These are phyloP conservation scores for Chrysogorgia sp. DNA, from an alignment of 92 coral and sea anemone genomes.

Conservation along the genomic window DNA sequence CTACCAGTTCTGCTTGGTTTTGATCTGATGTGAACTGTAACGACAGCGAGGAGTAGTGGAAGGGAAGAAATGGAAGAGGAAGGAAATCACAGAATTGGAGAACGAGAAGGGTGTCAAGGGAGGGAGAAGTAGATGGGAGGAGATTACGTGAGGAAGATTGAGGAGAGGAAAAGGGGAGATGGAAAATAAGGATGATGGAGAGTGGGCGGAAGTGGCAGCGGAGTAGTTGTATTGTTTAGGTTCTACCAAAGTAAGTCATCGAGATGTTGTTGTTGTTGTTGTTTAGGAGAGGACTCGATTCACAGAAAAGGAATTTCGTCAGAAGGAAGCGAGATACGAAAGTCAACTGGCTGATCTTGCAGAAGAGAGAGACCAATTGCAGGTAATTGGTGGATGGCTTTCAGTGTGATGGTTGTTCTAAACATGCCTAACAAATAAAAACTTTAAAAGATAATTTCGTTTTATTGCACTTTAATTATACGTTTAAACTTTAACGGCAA, in stretches of 20 bases:
- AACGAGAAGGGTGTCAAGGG: neutral
- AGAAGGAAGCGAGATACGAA: constrained; percentile 79
- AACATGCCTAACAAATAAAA: too few species aligned
- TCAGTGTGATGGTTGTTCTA: too few species aligned
- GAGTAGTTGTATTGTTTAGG: neutral
- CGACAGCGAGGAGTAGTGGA: neutral
- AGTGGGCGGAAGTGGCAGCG: neutral
- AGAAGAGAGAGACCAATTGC: constrained; percentile 95
- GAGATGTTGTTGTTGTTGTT: neutral
- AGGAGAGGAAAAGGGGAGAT: neutral
- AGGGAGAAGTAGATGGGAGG: neutral
- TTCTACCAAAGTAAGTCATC: neutral
- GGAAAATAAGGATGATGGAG: neutral
- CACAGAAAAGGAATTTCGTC: constrained; percentile 90
- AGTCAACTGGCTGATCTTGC: constrained; percentile 92
- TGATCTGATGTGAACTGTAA: neutral
- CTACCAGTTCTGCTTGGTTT: neutral
- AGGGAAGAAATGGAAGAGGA: too few species aligned
- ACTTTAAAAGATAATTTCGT: too few species aligned
- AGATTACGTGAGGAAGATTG: neutral
- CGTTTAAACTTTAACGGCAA: neutral
- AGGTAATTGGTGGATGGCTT: constrained; percentile 58
- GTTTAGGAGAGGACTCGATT: constrained; percentile 72
- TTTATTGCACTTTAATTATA: neutral
- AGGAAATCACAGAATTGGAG: neutral